A percentile compares a stretch with the other conserved stretches of the same genome.
These are phyloP conservation scores for Drosophila gunungcola DNA, from an alignment of 1,140 invertebrate genomes.

Conservation along the genomic window DNA sequence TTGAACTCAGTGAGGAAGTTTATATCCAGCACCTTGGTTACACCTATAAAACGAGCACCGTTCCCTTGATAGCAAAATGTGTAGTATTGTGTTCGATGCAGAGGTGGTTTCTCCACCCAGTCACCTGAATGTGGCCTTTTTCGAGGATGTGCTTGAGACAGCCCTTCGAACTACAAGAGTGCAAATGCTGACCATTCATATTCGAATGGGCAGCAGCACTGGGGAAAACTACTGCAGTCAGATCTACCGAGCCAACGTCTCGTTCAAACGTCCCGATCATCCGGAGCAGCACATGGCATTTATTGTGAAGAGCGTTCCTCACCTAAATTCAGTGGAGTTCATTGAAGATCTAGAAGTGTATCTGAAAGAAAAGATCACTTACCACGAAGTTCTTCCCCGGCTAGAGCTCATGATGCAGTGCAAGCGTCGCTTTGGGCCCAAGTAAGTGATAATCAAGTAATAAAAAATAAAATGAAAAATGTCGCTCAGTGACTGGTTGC, in stretches of 20 bases:
- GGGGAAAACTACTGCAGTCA: conserved; percentile 79
- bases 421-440: conserved; percentile 64
- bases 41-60: conserved; percentile 50
- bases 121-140: conserved; percentile 65
- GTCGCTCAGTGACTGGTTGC: no score
- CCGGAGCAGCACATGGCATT: conserved; percentile 35
- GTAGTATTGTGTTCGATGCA: conserved; percentile 63
- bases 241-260: conserved; percentile 59
- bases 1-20: conserved; percentile 8
- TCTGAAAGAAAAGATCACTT: conserved; percentile 72
- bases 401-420: conserved; percentile 64
- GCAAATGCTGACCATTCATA: conserved; percentile 36
- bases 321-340: conserved; percentile 57
- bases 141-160: conserved; percentile 71
- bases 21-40: conserved; percentile 1
- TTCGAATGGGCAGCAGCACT: conserved; percentile 64
- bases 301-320: conserved; percentile 73
- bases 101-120: conserved; percentile 51
- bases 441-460: conserved; percentile 40
- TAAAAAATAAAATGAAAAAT: not conserved
- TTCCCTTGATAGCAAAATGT: conserved; percentile 40
- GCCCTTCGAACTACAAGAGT: conserved; percentile 49
- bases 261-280: conserved; percentile 1
- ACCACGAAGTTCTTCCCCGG: conserved; percentile 65
- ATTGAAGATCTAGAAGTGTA: conserved; percentile 69